phyloP scores from a whole-genome alignment of 2,888 invertebrate species.

The Timema podura region DNA sequence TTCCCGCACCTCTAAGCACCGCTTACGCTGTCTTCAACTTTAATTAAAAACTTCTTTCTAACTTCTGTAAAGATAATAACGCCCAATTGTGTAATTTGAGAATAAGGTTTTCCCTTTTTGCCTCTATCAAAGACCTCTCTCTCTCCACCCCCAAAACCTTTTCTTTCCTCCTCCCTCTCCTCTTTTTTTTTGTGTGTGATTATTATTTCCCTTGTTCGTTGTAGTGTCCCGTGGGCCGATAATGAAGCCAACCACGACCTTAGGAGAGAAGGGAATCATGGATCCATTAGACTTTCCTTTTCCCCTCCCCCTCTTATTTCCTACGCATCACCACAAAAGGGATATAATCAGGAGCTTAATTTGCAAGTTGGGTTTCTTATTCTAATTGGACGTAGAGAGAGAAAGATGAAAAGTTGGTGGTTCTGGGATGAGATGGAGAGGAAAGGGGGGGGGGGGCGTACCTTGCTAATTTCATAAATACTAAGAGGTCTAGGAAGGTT shows the following conservation, averaged over 20 bases:
- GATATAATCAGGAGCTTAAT: slow-evolving; percentile 15
- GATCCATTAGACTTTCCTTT: not conserved
- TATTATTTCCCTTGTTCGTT: no score
- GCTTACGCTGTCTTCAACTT: not conserved
- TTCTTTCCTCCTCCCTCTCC: not conserved
- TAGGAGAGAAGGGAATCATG: slow-evolving; percentile 11
- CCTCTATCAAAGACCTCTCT: no score
- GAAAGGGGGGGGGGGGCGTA: no score
- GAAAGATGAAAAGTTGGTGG: no score
- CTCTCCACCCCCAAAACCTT: slow-evolving; percentile 3
- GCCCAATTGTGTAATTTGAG: slow-evolving; percentile 10
- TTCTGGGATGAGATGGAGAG: no score
- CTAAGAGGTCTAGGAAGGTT: not conserved
- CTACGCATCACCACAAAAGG: not conserved
- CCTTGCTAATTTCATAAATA: slow-evolving; percentile 14
- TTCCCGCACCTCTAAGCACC: no score
- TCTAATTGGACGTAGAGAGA: slow-evolving; percentile 9
- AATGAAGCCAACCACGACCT: not conserved
- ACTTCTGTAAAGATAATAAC: slow-evolving; percentile 11
- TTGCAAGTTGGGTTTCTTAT: slow-evolving; percentile 16
- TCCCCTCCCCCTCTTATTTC: no score
- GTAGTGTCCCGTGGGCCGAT: not conserved
- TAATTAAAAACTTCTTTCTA: slow-evolving; percentile 10
- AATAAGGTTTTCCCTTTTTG: not conserved
- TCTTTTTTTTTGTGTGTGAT: not conserved